Base-by-base conservation (phyloP, 2,113 vertebrate genomes). In the Cercopithecus mona region DNA sequence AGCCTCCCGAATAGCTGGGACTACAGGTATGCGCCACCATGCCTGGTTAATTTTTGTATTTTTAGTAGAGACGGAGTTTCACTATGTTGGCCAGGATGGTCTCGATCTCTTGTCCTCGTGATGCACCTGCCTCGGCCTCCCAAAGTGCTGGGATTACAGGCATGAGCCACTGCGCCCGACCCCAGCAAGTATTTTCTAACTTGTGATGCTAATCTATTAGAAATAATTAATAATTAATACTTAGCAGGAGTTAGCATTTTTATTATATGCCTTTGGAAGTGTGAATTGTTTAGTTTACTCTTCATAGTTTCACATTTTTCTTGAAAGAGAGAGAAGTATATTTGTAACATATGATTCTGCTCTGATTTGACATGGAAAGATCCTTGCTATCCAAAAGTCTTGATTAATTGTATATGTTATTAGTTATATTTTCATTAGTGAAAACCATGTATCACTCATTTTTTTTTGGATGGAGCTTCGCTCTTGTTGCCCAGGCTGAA, bases 321-420 rank as follows among this genome's bases (percentile, higher is more conserved):
- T 59, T 57, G 38, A 72, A 20, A 72, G 25, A 86, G 50, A 91
- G 48, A 68, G 45, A 66, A 72, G 50, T 18, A 5, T 79, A 40
- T 85, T 84, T 86, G 72, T 40, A 91, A 72, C 9, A 10, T 78
- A 13, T 68, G 32, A 81, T 17, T 23, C 30, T n/a, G 12, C 27
- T 80, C 18, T 50, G 38, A 95, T 70, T 59, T 70, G 40, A 86
- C 50, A 50, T 10, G 59, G 50, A 57, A 85, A 27, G 32, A n/a
- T 90, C 50, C 70, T 95, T 85, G 32, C 70, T 57, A 57, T 57
- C 32, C 16, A n/a, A 90, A 90, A 83, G 20, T 55, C 79, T 75
- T 90, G 85, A n/a, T 72, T 66, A n/a, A 66, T 35, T 55, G 7
- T 55, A 8, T 45, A 48, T 59, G 75, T 68, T 76, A 23, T 48